phyloP scores from a whole-genome alignment of 2,888 invertebrate species.

The Stenotaenia linearis region DNA sequence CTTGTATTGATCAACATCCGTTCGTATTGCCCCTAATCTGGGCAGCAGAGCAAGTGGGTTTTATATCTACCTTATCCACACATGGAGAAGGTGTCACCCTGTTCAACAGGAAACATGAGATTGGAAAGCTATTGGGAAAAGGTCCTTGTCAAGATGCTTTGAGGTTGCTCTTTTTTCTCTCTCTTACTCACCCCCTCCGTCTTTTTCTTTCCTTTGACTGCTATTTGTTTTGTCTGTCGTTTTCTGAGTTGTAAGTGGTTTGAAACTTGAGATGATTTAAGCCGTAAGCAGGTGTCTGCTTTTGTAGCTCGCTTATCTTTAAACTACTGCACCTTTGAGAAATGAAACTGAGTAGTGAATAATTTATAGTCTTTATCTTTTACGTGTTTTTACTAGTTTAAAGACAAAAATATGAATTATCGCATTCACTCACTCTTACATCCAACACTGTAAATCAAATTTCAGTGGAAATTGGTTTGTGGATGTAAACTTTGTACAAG shows the following conservation, averaged over 20 bases:
- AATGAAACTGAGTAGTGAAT: background rate
- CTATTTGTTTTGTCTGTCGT: constrained; percentile 10
- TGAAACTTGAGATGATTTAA: constrained; percentile 5
- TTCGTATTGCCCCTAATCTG: constrained; percentile 10
- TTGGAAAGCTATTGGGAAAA: constrained; percentile 26
- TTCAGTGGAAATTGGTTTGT: too few relatives aligned
- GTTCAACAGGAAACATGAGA: constrained; percentile 26
- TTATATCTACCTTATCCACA: constrained; percentile 21
- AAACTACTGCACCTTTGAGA: background rate
- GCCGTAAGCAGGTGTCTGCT: constrained; percentile 10
- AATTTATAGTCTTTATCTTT: background rate
- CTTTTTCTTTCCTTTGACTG: background rate
- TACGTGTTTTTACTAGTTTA: too few relatives aligned
- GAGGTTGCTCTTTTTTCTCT: background rate
- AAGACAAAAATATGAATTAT: too few relatives aligned
- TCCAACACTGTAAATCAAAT: too few relatives aligned
- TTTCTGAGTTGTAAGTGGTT: background rate
- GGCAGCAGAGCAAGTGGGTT: constrained; percentile 12
- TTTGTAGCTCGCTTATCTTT: background rate
- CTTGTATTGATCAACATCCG: constrained; percentile 23
- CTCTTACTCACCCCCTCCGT: background rate
- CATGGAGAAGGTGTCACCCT: constrained; percentile 7
- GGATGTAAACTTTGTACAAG: too few relatives aligned
- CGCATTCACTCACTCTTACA: too few relatives aligned
- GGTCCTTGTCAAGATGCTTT: constrained; percentile 26